Evolutionary conservation across 2,113 vertebrate genomes (phyloP).

Genomic region (Tragelaphus strepsiceros): DNA sequence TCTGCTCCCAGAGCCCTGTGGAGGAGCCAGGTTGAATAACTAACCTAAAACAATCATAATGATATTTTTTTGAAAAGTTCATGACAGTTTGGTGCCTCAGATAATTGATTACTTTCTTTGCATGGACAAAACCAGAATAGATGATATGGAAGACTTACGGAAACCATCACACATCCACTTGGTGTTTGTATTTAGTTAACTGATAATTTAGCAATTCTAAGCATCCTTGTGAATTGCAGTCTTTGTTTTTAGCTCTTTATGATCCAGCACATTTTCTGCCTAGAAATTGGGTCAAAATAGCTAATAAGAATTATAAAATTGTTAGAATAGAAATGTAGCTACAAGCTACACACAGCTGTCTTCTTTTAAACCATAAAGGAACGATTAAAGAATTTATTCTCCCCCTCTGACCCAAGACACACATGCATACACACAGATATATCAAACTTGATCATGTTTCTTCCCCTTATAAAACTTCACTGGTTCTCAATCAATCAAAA

Average conservation of each 20-base stretch:
- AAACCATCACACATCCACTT: not conserved
- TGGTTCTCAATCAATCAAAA: not conserved
- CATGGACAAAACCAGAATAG: not conserved
- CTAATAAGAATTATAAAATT: not conserved
- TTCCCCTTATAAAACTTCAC: not conserved
- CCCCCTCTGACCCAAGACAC: not conserved
- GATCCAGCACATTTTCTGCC: not conserved
- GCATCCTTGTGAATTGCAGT: not conserved
- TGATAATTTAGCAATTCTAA: not conserved
- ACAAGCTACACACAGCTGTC: not conserved
- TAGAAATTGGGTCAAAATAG: not conserved
- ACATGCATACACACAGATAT: not conserved
- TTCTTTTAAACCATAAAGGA: not conserved
- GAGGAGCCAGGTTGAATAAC: not conserved
- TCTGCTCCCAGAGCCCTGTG: not conserved
- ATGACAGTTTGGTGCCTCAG: not conserved
- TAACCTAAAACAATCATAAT: not conserved
- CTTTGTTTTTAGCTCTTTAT: not conserved
- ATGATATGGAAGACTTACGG: not conserved
- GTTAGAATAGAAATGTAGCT: not conserved
- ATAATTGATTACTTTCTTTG: not conserved
- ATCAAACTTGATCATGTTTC: not conserved
- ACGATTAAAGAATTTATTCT: not conserved
- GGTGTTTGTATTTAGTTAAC: not conserved
- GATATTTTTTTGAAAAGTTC: not conserved